Conservation (phyloP, 2,113 vertebrate genomes). For the Chloropsis hardwickii region DNA sequence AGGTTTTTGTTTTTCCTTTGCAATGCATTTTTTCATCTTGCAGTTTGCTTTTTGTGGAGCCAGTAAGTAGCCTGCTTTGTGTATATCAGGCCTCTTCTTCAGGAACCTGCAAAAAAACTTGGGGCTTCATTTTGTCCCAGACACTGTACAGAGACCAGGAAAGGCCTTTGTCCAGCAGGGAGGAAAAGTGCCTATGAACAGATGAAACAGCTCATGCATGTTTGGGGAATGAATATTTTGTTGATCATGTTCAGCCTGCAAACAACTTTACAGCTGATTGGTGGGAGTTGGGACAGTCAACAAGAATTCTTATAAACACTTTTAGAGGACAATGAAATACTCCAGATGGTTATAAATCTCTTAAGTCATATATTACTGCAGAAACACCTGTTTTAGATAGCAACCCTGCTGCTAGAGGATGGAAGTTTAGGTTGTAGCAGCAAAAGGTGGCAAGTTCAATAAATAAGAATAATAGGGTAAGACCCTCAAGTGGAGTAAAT, state of each 20-base stretch:
- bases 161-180: neutral
- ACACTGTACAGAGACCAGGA: neutral
- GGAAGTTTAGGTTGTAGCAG: neutral
- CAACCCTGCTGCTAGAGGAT: neutral
- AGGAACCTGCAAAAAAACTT: neutral
- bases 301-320: neutral
- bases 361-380: neutral
- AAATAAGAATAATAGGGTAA: slow-evolving; percentile 39
- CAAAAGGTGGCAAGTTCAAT: slow-evolving; percentile 26
- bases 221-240: neutral
- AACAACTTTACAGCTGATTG: neutral
- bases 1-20: neutral
- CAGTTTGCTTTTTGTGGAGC: neutral
- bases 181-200: neutral
- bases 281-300: neutral
- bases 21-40: neutral
- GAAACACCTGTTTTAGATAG: slow-evolving; percentile 39
- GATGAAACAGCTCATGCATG: neutral
- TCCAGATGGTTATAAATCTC: neutral
- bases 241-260: neutral
- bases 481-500: slow-evolving; percentile 33
- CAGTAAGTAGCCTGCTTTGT: neutral
- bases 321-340: neutral
- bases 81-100: neutral
- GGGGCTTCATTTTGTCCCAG: neutral